phyloP scores from a whole-genome alignment of 2,797 vertebrate genomes.

The Taeniopygia guttata region DNA sequence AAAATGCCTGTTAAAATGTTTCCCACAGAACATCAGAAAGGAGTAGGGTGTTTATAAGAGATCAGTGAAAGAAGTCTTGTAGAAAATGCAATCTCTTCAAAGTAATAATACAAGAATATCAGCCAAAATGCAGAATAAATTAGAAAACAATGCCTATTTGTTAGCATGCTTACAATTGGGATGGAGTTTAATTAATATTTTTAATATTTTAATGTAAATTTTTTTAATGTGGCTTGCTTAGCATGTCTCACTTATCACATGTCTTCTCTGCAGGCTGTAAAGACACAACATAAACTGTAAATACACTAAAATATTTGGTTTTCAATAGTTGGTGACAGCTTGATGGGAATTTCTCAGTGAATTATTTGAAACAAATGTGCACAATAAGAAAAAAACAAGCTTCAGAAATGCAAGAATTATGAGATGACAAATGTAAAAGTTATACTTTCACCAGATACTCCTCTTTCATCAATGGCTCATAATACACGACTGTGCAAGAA shows the following conservation, averaged over 20 bases:
- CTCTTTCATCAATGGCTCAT: background rate
- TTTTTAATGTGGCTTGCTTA: conserved; percentile 28
- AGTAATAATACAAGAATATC: background rate
- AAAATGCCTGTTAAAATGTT: background rate
- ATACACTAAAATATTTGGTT: conserved; percentile 37
- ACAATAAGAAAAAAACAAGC: background rate
- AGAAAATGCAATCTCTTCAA: background rate
- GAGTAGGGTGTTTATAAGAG: background rate
- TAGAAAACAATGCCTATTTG: conserved; percentile 8
- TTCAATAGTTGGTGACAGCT: conserved; percentile 43
- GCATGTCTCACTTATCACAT: background rate
- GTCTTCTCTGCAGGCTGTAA: background rate
- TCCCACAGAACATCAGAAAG: background rate
- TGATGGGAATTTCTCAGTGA: conserved; percentile 23
- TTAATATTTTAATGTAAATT: background rate
- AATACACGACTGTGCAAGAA: background rate
- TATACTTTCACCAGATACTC: background rate
- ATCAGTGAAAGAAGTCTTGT: background rate
- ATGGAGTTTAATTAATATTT: background rate
- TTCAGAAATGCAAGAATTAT: conserved; percentile 27
- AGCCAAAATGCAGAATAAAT: conserved; percentile 20
- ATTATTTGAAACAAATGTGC: conserved; percentile 37
- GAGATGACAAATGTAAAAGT: background rate
- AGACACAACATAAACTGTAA: conserved; percentile 44
- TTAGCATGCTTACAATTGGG: conserved; percentile 14